Base-by-base conservation (phyloP, 1,140 invertebrate genomes). In the Zaprionus lachaisei region DNA sequence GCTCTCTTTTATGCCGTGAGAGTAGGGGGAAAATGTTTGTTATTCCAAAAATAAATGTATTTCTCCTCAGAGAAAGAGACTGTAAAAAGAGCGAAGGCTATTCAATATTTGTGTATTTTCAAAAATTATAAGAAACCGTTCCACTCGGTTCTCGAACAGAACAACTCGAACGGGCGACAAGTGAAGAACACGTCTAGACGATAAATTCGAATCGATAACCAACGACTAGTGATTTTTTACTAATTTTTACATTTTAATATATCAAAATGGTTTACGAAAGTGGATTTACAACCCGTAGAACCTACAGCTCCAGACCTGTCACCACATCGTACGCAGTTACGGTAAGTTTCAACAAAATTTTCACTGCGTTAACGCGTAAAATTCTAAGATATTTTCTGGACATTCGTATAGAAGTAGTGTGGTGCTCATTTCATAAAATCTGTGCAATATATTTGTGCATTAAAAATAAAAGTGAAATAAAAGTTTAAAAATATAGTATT, bases 241-340 rank as follows among this genome's bases (percentile, higher is more conserved):
- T 67, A 58, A 72, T 79, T 66, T 58, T 71, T 56, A 78, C 47
- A 71, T 54, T 56, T 63, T 64, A 69, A 65, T 75, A 66, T 74
- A 22, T 79, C 72, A 92, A 95, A 93, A 97, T 97, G 96, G 96
- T 97, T 94, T 97, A 97, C 96, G 96, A 97, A 94, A 96, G 96
- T 94, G 96, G 97, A 94, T 97, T 97, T 94, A 97, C 96, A 84
- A 97, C 96, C 93, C 95, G 96, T 94, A 95, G 96, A 94, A 96
- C 96, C 61, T 96, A 96, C 93, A 92, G 93, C 64, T 94, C 95
- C 89, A 93, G 96, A 92, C 96, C 96, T 70, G 94, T 94, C 80
- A 94, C 95, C 83, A 95, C 95, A 87, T 96, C 96, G 90, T 97
- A 96, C 93, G 95, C 95, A 92, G 94, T 96, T 77, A 95, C 96